Evolutionary conservation across 92 coral and sea anemone genomes (phyloP), one percentile per base, ranked within the genome.

Genomic region (Bergia puertoricense): DNA sequence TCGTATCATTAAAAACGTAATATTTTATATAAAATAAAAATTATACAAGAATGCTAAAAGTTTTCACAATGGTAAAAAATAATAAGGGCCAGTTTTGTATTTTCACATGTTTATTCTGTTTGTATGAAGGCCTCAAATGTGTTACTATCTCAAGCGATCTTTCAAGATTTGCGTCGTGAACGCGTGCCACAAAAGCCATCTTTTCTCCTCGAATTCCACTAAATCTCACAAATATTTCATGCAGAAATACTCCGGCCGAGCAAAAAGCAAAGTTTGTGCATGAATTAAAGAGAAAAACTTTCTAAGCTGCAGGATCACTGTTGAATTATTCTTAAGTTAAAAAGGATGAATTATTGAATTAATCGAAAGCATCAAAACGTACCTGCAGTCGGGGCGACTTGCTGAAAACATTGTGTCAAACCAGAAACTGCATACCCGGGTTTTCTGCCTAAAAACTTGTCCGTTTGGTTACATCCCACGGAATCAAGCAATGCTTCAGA

Each of bases 401-500:
- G 87, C 23, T 37, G 82, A 73, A 84, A 84, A 44, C 43, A 83
- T 56, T 83, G 86, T 11, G 86, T 14, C 76, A 68, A 3, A 6
- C 66, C 87, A n/a, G 77, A 77, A 30, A 84, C 66, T 4, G 86
- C 86, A 73, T 82, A 82, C 36, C 76, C 86, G 15, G 86, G 73
- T 44, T 84, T 84, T 84, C 87, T 69, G 87, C 68, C 71, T 40
- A 84, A 71, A 71, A 44, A 45, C n/a, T 71, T 84, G 30, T 84
- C 87, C 43, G 78, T 54, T 36, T 68, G 62, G 65, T 73, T 84
- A 75, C 87, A 48, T 84, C 79, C 87, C 41, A 71, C 79, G 30
- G 87, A 42, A 36, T 84, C 87, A 46, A 45, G 87, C 87, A 84
- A 68, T 46, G 65, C 56, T 71, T 84, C 87, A 6, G 87, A 84